Percentiles rank a stretch among this genome's conserved stretches.
These are phyloP conservation scores for Gymnoscopelus braueri DNA, from an alignment of 2,797 vertebrate species.

Conservation along the genomic window DNA sequence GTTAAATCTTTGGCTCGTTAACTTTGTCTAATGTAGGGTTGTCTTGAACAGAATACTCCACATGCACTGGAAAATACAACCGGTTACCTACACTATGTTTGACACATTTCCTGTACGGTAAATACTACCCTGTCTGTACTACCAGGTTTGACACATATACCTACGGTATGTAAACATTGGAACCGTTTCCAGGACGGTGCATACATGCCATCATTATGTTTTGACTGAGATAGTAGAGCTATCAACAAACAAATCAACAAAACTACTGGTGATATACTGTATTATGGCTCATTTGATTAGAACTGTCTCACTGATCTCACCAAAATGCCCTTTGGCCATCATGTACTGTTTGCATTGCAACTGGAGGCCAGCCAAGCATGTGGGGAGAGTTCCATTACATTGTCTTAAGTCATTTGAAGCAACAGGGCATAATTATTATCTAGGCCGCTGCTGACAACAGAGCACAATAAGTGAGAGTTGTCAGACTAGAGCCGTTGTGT, in stretches of 20 bases:
- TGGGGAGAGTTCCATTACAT: conserved; percentile 24
- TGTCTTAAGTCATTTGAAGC: conserved; percentile 48
- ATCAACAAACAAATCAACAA: too few relatives aligned
- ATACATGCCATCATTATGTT: neutral
- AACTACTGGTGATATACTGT: too few relatives aligned
- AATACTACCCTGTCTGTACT: too few relatives aligned
- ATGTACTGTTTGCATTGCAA: conserved; percentile 8
- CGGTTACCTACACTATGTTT: neutral
- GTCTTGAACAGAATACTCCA: neutral
- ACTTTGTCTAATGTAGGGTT: too few relatives aligned
- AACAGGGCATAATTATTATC: conserved; percentile 43
- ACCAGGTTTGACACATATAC: too few relatives aligned
- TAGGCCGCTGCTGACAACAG: conserved; percentile 27
- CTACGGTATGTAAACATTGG: too few relatives aligned
- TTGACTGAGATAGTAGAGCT: conserved; percentile 3
- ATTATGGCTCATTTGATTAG: too few relatives aligned
- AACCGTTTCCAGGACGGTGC: too few relatives aligned
- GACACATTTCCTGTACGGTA: too few relatives aligned
- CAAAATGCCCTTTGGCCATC: neutral
- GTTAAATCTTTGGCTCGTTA: too few relatives aligned
- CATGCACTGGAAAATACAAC: neutral
- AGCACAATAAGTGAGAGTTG: conserved; percentile 50
- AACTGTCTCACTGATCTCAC: too few relatives aligned
- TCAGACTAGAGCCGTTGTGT: conserved; percentile 60
- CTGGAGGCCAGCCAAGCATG: conserved; percentile 21